phyloP scores from a whole-genome alignment of 2,888 invertebrate genomes.

The Chloroclystis v-ata region DNA sequence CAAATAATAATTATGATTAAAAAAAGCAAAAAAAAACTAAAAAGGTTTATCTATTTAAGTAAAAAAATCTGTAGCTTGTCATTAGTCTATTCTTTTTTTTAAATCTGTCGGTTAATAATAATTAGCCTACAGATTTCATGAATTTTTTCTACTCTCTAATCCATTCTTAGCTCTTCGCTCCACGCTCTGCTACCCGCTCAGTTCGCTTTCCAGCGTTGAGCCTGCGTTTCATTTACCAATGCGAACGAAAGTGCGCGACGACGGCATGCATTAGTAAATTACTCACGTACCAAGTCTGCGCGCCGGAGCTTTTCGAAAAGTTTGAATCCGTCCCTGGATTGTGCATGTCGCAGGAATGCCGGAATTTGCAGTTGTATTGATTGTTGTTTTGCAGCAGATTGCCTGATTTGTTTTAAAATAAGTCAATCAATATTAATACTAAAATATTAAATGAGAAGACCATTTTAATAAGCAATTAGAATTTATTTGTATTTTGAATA shows the following conservation, averaged over 20 bases:
- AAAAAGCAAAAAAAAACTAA: no score
- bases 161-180: constrained; percentile 1
- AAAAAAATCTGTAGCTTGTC: no score
- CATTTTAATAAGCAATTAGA: no score
- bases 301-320: constrained; percentile 53
- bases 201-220: constrained; percentile 7
- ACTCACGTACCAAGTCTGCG: constrained; percentile 62
- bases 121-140: no score
- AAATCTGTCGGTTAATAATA: no score
- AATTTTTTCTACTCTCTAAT: no score
- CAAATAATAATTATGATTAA: no score
- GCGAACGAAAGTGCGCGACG: constrained; percentile 53
- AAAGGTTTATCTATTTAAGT: no score
- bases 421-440: no score
- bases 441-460: no score
- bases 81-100: no score
- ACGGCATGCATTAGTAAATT: constrained; percentile 73
- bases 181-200: constrained; percentile 25
- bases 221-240: constrained; percentile 49
- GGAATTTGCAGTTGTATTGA: neutral
- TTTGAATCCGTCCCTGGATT: constrained; percentile 68
- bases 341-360: constrained; percentile 35
- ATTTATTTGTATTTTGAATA: no score
- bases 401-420: neutral
- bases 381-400: neutral